Base-by-base conservation (phyloP, 2,797 vertebrate species). In the Syngnathus acus region DNA sequence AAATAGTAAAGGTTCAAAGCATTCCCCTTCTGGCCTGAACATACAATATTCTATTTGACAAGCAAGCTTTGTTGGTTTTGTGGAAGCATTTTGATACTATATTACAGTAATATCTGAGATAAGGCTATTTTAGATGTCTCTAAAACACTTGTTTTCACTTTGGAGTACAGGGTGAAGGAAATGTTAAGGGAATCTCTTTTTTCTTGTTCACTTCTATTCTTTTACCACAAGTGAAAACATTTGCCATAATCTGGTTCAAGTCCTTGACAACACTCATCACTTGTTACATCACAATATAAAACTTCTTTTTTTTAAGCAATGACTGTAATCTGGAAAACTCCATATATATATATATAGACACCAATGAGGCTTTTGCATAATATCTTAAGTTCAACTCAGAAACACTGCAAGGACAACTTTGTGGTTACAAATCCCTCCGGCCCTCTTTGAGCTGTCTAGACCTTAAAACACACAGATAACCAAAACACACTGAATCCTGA, bases 231-330 rank as follows among this genome's bases (percentile, higher is more conserved):
- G 2, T 8, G 23, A 32, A 55, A 54, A 23, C 21, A 11, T 4
- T 21, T 9, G 6, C 11, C 10, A 21, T 5, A 54, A 23, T 23
- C 21, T 26, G 51, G n/a, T 54, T 23, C 51, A 21, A 53, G 3
- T 66, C 54, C 32, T 77, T 68, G 69, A 86, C 72, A 72, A 80
- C 70, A 81, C 38, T 72, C 71, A 78, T 63, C 76, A 83, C 26
- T 32, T 32, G 73, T 72, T 59, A 73, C 71, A 48, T 66, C 72
- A 87, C 84, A 61, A 57, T 57, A 37, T 37, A 16, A 32, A 57
- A 57, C 26, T 0, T 26, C 32, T 67, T 66, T 79, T 60, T 67
- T 67, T 78, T 37, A 16, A 16, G 6, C 9, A 57, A 37, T 57
- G 5, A 57, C 26, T 2, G 14, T 57, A 0, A 26, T 32, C 23